These are phyloP conservation scores for Druceiella hillmani DNA, from an alignment of 2,888 invertebrate species.

Conservation along the genomic window DNA sequence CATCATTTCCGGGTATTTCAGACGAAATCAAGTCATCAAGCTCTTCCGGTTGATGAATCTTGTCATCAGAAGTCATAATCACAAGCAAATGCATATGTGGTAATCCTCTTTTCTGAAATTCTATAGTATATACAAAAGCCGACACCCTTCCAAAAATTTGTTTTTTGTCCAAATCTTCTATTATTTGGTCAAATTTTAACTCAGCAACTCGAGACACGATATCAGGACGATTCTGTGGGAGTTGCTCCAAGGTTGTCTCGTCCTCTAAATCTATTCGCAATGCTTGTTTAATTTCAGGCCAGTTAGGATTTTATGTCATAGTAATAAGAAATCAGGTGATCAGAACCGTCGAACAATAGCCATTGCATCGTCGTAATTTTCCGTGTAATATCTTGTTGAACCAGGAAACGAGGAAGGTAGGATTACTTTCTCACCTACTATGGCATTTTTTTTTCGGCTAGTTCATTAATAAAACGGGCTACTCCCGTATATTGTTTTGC, in stretches of 20 bases:
- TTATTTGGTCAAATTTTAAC: conserved; percentile 20
- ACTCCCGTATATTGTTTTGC: conserved; percentile 20
- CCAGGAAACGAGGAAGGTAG: conserved; percentile 19
- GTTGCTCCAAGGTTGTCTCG: conserved; percentile 19
- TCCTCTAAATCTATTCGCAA: conserved; percentile 19
- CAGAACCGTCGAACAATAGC: conserved; percentile 21
- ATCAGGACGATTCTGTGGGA: conserved; percentile 18
- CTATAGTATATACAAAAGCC: conserved; percentile 19
- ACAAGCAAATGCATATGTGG: conserved; percentile 18
- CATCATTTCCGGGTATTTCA: conserved; percentile 20
- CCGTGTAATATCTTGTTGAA: conserved; percentile 16
- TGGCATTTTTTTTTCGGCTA: conserved; percentile 18
- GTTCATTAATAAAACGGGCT: conserved; percentile 17
- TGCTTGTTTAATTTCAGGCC: conserved; percentile 24
- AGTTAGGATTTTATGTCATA: conserved; percentile 26
- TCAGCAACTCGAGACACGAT: conserved; percentile 19
- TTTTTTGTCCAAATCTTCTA: conserved; percentile 19
- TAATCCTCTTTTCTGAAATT: conserved; percentile 17
- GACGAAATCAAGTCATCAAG: conserved; percentile 20
- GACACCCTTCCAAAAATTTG: conserved; percentile 19
- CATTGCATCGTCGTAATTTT: conserved; percentile 23
- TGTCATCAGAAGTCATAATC: conserved; percentile 18
- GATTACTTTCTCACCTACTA: conserved; percentile 20
- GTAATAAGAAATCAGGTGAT: conserved; percentile 22
- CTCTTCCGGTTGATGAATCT: conserved; percentile 19